Evolutionary conservation across 2,888 invertebrate genomes (phyloP), one percentile per base, ranked within the genome.

Genomic region (Drosophila koepferae): DNA sequence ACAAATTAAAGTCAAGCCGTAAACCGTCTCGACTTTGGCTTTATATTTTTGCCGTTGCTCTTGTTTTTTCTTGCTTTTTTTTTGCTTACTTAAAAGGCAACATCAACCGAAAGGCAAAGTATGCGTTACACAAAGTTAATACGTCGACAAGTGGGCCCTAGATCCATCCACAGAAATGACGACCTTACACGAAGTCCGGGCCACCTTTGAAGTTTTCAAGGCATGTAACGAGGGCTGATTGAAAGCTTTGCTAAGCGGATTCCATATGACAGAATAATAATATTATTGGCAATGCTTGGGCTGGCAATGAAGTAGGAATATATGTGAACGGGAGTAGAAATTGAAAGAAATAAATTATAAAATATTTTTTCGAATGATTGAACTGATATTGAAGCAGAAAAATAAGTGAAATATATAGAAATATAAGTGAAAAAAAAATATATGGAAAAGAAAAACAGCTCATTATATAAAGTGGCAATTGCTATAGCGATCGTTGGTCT

Each of bases 1-100:
- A 83, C 72, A 89, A 86, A 86, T 86, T 86, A 88, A 86, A 86
- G 90, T 89, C 89, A 80, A 88, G 88, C 77, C 60, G 75, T 28
- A 23, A 72, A 38, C 44, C 61, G 59, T 67, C 66, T 64, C 38
- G 79, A 53, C 73, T 70, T 75, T 75, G 70, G 49, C 61, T 80
- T 58, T 64, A 8, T 60, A 28, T 54, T 44, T 23, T 44, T 18
- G 44, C 6, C 40, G 23, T 14, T 59, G 23, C 23, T 46, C 16
- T 23, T 44, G 44, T 34, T 48, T 51, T 2, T 18, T 51, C n/a
- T 16, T 51, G 41, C 54, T 28, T 54, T 40, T 43, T 23, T 12
- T 5, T 58, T 31, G 48, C 10, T 31, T 40, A 64, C 41, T 80
- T 38, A 63, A 72, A 67, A 53, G 34, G 58, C 56, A 49, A 58